Evolutionary conservation across 1,140 invertebrate species (phyloP).

Genomic region (Heliconius melpomene): DNA sequence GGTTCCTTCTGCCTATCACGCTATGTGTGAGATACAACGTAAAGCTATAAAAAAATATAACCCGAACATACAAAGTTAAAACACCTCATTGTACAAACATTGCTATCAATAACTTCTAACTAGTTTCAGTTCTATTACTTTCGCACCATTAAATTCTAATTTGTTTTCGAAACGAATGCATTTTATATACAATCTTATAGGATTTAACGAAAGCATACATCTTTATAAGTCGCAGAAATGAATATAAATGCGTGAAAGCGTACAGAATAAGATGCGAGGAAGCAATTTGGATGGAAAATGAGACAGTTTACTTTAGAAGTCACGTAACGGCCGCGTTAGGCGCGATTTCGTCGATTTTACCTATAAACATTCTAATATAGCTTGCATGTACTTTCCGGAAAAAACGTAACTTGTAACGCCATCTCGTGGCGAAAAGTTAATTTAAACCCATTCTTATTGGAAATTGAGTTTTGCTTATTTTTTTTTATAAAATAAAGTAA

Average conservation of each 20-base stretch:
- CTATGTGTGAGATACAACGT: no score
- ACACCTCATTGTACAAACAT: not conserved
- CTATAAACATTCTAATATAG: slow-evolving; percentile 27
- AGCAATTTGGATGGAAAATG: slow-evolving; percentile 74
- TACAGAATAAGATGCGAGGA: slow-evolving; percentile 72
- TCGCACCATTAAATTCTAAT: slow-evolving; percentile 24
- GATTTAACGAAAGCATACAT: slow-evolving; percentile 53
- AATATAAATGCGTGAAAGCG: slow-evolving; percentile 69
- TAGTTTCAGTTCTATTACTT: slow-evolving; percentile 12
- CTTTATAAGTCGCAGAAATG: slow-evolving; percentile 70
- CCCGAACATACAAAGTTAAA: not conserved
- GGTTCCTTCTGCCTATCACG: no score
- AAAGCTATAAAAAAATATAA: no score
- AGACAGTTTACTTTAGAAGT: slow-evolving; percentile 72
- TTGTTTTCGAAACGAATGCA: slow-evolving; percentile 17
- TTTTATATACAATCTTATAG: slow-evolving; percentile 31
- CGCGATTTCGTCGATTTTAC: slow-evolving; percentile 40
- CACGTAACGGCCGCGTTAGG: slow-evolving; percentile 60
- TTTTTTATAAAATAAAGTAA: not conserved
- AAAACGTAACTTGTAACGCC: slow-evolving; percentile 46
- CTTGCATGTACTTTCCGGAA: slow-evolving; percentile 2
- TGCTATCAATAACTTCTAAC: not conserved
- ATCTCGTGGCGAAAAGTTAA: slow-evolving; percentile 46
- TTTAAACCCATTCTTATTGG: not conserved
- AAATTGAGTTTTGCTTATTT: not conserved